Percentiles rank a stretch among this genome's conserved stretches.
Conservation (phyloP, 2,888 invertebrate species). For the Leptothorax acervorum region DNA sequence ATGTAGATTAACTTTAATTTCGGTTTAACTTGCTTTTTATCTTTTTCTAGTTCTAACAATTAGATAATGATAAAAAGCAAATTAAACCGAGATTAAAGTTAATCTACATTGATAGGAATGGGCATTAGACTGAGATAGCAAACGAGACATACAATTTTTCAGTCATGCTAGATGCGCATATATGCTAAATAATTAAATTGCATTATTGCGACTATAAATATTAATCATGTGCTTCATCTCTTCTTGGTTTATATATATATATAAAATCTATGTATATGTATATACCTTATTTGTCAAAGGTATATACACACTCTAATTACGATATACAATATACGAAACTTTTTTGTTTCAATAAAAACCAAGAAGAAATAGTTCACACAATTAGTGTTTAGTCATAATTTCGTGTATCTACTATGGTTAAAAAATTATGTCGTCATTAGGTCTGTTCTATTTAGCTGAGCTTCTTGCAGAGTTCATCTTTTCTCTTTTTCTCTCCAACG, state of each 20-base stretch:
- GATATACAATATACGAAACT: not conserved
- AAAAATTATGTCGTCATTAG: not conserved
- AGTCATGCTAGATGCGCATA: not conserved
- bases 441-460: too few species aligned
- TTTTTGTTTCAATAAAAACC: not conserved
- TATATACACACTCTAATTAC: not conserved
- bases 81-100: too few species aligned
- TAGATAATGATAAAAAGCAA: too few species aligned
- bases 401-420: too few species aligned
- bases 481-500: too few species aligned
- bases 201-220: not conserved
- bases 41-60: too few species aligned
- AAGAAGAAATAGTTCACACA: not conserved
- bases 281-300: not conserved
- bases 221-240: not conserved
- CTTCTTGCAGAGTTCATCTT: too few species aligned
- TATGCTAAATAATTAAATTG: too few species aligned
- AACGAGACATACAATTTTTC: not conserved
- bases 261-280: too few species aligned
- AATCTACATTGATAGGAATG: too few species aligned
- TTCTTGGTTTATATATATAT: not conserved
- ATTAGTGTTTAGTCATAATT: not conserved
- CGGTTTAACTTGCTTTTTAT: too few species aligned
- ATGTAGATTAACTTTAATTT: too few species aligned
- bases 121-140: not conserved